phyloP scores from a whole-genome alignment of 2,113 vertebrate genomes.

The Cariama cristata region DNA sequence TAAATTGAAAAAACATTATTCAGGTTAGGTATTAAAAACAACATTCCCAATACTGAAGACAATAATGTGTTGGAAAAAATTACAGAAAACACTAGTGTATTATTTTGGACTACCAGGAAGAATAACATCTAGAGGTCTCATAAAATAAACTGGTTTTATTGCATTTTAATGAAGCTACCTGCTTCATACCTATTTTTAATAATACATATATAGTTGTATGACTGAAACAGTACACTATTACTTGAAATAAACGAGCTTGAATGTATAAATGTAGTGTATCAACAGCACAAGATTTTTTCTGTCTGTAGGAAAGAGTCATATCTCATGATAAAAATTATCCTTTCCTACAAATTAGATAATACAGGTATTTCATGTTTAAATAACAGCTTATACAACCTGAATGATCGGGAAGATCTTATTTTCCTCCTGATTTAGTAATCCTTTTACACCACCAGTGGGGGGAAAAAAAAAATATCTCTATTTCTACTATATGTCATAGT shows the following conservation, averaged over 20 bases:
- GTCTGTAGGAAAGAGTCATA: neutral
- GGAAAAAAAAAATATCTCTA: neutral
- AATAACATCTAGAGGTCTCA: neutral
- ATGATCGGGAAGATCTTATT: neutral
- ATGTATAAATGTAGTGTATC: neutral
- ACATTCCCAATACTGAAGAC: neutral
- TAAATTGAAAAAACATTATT: neutral
- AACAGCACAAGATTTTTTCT: neutral
- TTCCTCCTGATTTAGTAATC: neutral
- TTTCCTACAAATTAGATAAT: neutral
- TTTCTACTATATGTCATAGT: neutral
- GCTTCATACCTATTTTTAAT: neutral
- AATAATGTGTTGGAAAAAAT: neutral
- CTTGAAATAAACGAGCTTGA: neutral
- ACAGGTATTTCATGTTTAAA: neutral
- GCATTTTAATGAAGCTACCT: neutral
- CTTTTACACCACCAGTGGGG: neutral
- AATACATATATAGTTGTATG: neutral
- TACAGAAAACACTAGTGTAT: neutral
- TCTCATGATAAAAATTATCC: neutral
- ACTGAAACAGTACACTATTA: neutral
- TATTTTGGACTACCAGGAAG: neutral
- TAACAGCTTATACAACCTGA: neutral
- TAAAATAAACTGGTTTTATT: neutral
- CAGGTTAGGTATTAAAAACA: neutral